Evolutionary conservation across 2,797 vertebrate species (phyloP), one percentile per base, ranked within the genome.

Genomic region (Perodicticus potto): DNA sequence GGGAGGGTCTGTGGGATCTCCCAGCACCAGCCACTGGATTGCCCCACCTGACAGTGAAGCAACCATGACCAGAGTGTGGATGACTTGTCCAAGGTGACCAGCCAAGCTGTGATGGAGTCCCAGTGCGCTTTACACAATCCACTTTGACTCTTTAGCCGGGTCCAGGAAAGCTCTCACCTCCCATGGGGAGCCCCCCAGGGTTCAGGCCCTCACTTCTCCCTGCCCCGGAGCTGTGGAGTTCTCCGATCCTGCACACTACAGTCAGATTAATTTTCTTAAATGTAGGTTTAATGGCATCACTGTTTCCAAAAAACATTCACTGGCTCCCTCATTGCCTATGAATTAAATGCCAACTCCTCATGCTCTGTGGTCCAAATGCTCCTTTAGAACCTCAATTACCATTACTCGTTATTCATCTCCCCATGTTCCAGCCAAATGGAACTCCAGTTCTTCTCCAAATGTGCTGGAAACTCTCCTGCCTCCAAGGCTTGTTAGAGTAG

Each of bases 261-360:
- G 80, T 81, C 94, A 85, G 91, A 94, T 86, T 93, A 74, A 94
- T 96, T 97, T 96, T 84, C 97, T 87, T 93, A 96, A 97, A 94
- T 93, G 94, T 80, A 29, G 88, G 91, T 92, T 95, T 97, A 97
- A 97, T 96, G 57, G 83, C 13, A 19, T 97, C 93, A 57, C 49
- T 94, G 93, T 70, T 95, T 94, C 96, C 93, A 93, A 94, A 84
- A 89, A 84, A 80, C 94, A 93, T 93, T 91, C 96, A 91, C 65
- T 59, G 96, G 93, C 94, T 97, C 94, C 93, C 95, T 89, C 72
- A 91, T 5, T 85, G 87, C 72, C 93, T 94, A 7, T 78, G 96
- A 97, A 96, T 97, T 81, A 96, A 96, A 95, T 55, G 86, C 76
- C 93, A 94, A 70, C 32, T 88, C 88, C 70, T 89, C 37, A 1